phyloP scores from a whole-genome alignment of 1,140 invertebrate genomes.

The Pantala flavescens region DNA sequence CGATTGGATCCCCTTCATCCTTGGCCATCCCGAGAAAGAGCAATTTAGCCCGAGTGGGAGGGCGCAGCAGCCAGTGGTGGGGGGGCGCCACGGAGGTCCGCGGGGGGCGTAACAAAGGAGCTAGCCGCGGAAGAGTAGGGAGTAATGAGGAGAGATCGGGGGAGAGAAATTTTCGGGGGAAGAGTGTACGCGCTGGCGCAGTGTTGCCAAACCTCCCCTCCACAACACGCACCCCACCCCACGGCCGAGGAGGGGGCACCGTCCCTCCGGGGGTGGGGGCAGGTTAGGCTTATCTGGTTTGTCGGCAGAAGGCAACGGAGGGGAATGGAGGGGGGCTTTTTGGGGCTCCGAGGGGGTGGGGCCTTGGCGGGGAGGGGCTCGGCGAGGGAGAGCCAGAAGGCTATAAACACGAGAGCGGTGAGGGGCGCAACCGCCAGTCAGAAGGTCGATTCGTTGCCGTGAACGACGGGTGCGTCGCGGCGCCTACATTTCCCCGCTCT shows the following conservation, averaged over 20 bases:
- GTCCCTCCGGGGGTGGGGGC: neutral
- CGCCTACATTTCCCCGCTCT: neutral
- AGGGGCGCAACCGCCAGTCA: neutral
- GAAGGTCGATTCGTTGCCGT: neutral
- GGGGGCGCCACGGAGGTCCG: too few relatives aligned
- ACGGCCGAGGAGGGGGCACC: neutral
- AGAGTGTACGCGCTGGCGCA: neutral
- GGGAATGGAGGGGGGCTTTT: neutral
- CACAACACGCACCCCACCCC: neutral
- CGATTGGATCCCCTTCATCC: too few relatives aligned
- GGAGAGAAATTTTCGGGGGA: neutral
- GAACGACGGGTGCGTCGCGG: neutral
- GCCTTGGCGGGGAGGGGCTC: neutral
- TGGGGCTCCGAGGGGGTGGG: neutral
- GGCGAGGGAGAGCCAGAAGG: neutral
- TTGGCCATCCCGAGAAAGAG: too few relatives aligned
- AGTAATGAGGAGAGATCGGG: neutral
- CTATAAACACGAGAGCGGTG: neutral
- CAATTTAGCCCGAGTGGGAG: too few relatives aligned
- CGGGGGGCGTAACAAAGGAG: too few relatives aligned
- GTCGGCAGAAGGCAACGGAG: neutral
- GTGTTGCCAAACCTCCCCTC: neutral
- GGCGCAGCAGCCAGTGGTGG: too few relatives aligned
- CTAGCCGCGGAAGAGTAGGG: neutral
- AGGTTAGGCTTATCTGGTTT: constrained; percentile 9